These are phyloP conservation scores for Crypturellus undulatus DNA, from an alignment of 2,113 vertebrate species.

Conservation along the genomic window DNA sequence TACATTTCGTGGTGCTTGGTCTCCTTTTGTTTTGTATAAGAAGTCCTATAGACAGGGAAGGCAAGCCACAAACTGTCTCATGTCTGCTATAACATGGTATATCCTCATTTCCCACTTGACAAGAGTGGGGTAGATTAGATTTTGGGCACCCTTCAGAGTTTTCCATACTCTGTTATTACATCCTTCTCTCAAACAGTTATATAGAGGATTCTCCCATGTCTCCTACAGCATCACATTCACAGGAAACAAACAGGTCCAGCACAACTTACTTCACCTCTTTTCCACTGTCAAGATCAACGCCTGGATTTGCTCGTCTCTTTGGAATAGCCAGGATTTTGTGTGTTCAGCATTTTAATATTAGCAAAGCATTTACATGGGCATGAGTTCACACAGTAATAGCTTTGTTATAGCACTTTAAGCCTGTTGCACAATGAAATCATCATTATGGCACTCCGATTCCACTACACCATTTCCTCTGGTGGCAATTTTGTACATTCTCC, in stretches of 20 bases:
- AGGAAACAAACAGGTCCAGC: not conserved
- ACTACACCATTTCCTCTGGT: not conserved
- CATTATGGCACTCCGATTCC: not conserved
- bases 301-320: not conserved
- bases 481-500: not conserved
- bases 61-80: not conserved
- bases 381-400: not conserved
- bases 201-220: not conserved
- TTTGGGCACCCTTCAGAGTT: too few relatives aligned
- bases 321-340: accelerated
- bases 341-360: not conserved
- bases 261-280: not conserved
- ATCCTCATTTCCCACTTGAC: not conserved
- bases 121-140: not conserved
- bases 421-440: not conserved
- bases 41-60: not conserved
- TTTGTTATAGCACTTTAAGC: not conserved
- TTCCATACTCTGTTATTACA: not conserved
- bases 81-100: not conserved
- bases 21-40: not conserved
- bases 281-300: not conserved
- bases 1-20: not conserved
- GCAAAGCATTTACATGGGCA: not conserved
- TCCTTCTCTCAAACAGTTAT: not conserved
- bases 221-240: not conserved